Evolutionary conservation across 2,888 invertebrate genomes (phyloP).

Genomic region (Agriopis marginaria): DNA sequence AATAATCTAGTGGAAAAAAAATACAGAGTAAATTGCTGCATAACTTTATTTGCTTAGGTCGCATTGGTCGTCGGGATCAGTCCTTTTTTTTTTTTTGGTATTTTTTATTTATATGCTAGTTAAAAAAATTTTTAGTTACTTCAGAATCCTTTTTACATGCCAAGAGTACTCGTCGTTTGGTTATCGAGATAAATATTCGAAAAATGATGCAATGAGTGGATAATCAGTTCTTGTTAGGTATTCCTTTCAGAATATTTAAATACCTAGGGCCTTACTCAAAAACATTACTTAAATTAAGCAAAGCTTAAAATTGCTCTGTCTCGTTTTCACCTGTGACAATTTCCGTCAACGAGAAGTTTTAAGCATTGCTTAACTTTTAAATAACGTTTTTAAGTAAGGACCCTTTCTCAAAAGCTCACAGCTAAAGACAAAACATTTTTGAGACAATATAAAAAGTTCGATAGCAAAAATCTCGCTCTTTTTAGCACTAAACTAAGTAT

Average conservation of each 20-base stretch:
- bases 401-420: too few relatives aligned
- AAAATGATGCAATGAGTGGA: conserved; percentile 35
- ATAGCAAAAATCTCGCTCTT: too few relatives aligned
- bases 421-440: too few relatives aligned
- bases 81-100: conserved; percentile 60
- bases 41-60: conserved; percentile 47
- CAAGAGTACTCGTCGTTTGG: conserved; percentile 37
- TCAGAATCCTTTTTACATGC: conserved; percentile 57
- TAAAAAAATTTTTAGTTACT: conserved; percentile 55
- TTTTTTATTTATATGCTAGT: conserved; percentile 58
- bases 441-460: too few relatives aligned
- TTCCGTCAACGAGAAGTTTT: too few relatives aligned
- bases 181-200: background rate
- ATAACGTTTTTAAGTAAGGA: too few relatives aligned
- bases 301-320: too few relatives aligned
- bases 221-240: too few relatives aligned
- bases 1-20: background rate
- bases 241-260: background rate
- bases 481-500: background rate
- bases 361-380: too few relatives aligned
- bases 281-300: too few relatives aligned
- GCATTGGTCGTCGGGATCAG: conserved; percentile 73
- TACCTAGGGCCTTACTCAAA: too few relatives aligned
- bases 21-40: conserved; percentile 28
- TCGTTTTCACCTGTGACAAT: too few relatives aligned